phyloP scores from a whole-genome alignment of 2,888 invertebrate genomes.

The Eudasyphora cyanicolor region DNA sequence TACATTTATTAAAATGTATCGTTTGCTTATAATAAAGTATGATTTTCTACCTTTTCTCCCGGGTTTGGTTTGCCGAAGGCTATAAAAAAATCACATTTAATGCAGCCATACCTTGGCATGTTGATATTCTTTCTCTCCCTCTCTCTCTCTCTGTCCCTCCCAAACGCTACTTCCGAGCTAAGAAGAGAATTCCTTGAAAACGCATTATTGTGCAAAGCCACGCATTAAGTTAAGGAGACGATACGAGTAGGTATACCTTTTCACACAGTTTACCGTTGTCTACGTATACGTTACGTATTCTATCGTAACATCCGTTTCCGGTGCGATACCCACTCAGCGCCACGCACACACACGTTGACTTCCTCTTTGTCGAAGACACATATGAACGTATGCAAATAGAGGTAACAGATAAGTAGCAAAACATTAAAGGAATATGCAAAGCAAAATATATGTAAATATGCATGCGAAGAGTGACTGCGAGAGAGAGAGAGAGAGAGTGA shows the following conservation, averaged over 20 bases:
- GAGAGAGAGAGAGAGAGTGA: too few relatives aligned
- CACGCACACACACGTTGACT: neutral
- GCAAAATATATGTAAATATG: neutral
- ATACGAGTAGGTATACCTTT: neutral
- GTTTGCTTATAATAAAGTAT: too few relatives aligned
- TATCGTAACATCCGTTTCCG: slow-evolving; percentile 58
- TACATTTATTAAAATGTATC: too few relatives aligned
- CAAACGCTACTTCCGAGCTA: neutral
- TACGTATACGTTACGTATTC: slow-evolving; percentile 4
- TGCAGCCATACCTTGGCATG: neutral
- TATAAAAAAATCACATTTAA: slow-evolving; percentile 10
- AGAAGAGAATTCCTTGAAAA: slow-evolving; percentile 15
- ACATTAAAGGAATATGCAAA: slow-evolving; percentile 23
- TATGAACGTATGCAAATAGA: slow-evolving; percentile 17
- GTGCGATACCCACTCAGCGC: slow-evolving; percentile 50
- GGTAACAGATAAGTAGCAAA: slow-evolving; percentile 32
- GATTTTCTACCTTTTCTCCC: too few relatives aligned
- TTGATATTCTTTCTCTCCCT: neutral
- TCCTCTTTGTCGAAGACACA: neutral
- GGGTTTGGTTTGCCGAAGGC: neutral
- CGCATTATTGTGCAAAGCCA: slow-evolving; percentile 19
- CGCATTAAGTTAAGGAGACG: slow-evolving; percentile 13
- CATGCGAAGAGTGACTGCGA: too few relatives aligned
- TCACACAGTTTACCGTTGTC: neutral
- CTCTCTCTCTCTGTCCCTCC: neutral